Evolutionary conservation across 35 echinoderm and acorn worm species (phyloP).

Genomic region (Chiridota heheva): DNA sequence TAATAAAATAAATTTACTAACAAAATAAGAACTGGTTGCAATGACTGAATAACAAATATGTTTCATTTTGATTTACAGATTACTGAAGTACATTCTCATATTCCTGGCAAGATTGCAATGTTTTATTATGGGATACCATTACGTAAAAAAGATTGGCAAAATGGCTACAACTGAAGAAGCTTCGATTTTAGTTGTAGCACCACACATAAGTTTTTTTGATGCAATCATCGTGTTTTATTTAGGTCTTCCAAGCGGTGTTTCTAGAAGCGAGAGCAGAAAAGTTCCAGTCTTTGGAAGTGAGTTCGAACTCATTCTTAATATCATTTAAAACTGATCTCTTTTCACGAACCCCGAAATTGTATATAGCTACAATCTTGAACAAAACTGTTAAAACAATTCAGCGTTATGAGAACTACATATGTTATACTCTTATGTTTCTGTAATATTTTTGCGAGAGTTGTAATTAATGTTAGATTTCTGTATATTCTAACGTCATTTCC

Average conservation of each 20-base stretch:
- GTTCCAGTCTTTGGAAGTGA: constrained; percentile 72
- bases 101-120: constrained; percentile 38
- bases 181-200: constrained; percentile 52
- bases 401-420: no score
- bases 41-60: no score
- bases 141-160: constrained; percentile 50
- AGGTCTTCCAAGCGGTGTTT: constrained; percentile 32
- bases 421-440: not conserved
- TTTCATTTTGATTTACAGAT: constrained; percentile 40
- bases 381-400: not conserved
- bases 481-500: no score
- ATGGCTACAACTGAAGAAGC: constrained; percentile 41
- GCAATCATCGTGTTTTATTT: constrained; percentile 27
- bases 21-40: no score
- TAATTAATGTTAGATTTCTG: not conserved
- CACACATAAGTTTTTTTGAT: constrained; percentile 70
- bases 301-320: not conserved
- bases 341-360: not conserved
- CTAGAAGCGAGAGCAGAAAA: constrained; percentile 43
- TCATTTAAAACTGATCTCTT: not conserved
- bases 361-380: not conserved
- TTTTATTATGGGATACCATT: constrained; percentile 71
- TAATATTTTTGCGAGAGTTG: not conserved
- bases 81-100: constrained; percentile 17
- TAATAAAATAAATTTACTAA: no score